A percentile compares a stretch with the other conserved stretches of the same genome.
Evolutionary conservation across 2,113 vertebrate species (phyloP).

Genomic region (Hystrix brachyura): DNA sequence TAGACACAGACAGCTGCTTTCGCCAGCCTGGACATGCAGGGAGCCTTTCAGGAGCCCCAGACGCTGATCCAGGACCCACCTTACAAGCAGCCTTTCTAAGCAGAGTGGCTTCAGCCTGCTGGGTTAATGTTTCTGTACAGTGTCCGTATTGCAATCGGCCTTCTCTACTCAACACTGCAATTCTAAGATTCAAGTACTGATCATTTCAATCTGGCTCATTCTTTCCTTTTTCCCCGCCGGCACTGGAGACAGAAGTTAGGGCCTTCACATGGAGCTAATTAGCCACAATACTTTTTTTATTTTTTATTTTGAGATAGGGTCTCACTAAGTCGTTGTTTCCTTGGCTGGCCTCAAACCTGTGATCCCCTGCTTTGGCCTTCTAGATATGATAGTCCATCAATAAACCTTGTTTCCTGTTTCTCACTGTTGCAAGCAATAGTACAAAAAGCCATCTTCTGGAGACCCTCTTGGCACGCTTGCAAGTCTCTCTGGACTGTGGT

Average conservation of each 20-base stretch:
- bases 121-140: rapidly evolving
- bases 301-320: not conserved
- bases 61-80: not conserved
- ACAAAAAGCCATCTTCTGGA: not conserved
- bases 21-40: too few species aligned
- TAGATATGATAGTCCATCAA: not conserved
- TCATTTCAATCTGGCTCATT: not conserved
- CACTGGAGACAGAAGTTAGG: not conserved
- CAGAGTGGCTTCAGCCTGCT: rapidly evolving
- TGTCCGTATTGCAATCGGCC: not conserved
- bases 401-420: not conserved
- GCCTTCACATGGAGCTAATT: not conserved
- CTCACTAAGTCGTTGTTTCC: not conserved
- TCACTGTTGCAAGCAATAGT: not conserved
- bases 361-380: not conserved
- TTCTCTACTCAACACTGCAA: not conserved
- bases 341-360: not conserved
- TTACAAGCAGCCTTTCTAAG: not conserved
- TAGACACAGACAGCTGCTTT: not conserved
- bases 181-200: not conserved
- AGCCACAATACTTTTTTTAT: too few species aligned
- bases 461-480: not conserved
- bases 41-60: not conserved
- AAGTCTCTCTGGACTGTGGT: too few species aligned
- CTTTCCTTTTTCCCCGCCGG: not conserved